Conservation (phyloP, 2,113 vertebrate species). For the Proteles cristata region DNA sequence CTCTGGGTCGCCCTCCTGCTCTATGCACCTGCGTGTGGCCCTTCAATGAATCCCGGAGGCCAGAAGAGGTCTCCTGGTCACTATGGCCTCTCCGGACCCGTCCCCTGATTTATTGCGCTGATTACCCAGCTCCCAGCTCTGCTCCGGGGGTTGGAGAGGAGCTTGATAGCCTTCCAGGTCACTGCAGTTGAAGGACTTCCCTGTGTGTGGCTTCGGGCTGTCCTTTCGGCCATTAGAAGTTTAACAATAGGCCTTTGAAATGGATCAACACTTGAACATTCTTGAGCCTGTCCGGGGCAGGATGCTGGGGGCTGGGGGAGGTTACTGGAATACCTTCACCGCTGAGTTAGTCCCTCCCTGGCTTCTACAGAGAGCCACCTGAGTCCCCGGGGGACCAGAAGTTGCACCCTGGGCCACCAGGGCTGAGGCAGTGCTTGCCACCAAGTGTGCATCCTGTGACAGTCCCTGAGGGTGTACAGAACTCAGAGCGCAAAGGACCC, state of each 20-base stretch:
- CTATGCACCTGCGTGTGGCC: background rate
- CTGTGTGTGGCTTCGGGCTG: background rate
- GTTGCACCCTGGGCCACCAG: background rate
- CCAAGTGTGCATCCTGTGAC: background rate
- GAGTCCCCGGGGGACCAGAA: background rate
- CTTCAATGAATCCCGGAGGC: background rate
- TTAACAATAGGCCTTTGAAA: conserved; percentile 79
- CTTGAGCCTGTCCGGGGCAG: background rate
- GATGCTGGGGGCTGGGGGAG: background rate
- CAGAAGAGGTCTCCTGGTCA: background rate
- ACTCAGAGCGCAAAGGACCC: background rate
- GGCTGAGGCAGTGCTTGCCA: no score
- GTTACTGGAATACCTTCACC: background rate
- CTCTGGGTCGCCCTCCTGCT: background rate
- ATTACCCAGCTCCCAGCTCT: background rate
- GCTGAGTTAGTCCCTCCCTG: background rate
- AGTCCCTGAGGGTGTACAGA: no score
- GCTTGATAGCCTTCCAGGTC: conserved; percentile 30
- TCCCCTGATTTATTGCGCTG: background rate
- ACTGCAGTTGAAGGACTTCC: background rate
- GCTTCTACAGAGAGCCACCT: background rate
- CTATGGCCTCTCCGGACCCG: accelerated
- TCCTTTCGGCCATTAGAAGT: conserved; percentile 62
- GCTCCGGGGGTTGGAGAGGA: background rate
- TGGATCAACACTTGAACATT: conserved; percentile 61